Base-by-base conservation (phyloP, 2,797 vertebrate genomes). In the Catostomus latipinnis region DNA sequence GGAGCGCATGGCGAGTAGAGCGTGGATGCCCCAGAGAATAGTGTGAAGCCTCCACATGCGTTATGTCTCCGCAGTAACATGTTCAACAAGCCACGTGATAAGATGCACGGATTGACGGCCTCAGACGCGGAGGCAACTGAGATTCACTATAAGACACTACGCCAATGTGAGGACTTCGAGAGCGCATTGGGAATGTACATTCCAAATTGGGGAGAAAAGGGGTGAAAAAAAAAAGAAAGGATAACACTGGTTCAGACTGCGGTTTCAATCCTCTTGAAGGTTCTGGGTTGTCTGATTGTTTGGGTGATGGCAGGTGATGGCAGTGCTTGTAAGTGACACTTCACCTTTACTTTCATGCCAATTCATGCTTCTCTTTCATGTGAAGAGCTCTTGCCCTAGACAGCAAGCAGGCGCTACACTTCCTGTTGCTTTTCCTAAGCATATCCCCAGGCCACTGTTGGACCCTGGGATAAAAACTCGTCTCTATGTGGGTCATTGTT, bases 231-330 rank as follows among this genome's bases (percentile, higher is more conserved):
- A 3, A 34, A 34, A 34, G 2, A 34, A 4, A 34, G 34, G 1
- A 34, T 34, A 34, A 34, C 34, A 4, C 3, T 34, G 34, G 34
- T 46, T 74, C 57, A 63, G 69, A 18, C 22, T 66, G 79, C 54
- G 56, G 34, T 34, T 34, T 34, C 34, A 34, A 4, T 34, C 34
- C 34, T 34, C 34, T 34, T 34, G 34, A 34, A 34, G 43, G 57
- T 78, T 53, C 50, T 8, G 7, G 75, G 14, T 49, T 45, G 5
- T 10, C 52, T 63, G 48, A 60, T 71, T 69, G 50, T 69, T 87
- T 84, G 70, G 84, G 90, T 85, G 87, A 89, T 91, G 90, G 92
- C 89, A 92, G 84, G 90, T 85, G 87, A 89, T 91, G 90, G 92
- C 89, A 92, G 86, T 85, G 84, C 81, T 34, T 82, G 84, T 82